Percentiles rank a stretch among this genome's conserved stretches.
Conservation (phyloP, 2,113 vertebrate genomes). For the Aphelocoma coerulescens region DNA sequence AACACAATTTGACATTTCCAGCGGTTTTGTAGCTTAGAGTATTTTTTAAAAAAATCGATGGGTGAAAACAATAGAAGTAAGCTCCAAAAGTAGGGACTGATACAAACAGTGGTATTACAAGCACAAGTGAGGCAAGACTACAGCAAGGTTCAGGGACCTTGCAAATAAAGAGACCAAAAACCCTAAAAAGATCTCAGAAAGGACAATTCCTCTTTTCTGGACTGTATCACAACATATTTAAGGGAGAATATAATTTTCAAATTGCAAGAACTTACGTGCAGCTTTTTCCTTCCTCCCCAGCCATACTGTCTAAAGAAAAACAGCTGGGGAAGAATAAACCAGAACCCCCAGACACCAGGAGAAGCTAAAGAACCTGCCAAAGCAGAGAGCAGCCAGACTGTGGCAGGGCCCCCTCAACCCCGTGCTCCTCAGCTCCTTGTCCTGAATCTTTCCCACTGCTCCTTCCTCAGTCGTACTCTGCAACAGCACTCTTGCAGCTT, state of each 20-base stretch:
- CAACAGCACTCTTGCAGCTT: not conserved
- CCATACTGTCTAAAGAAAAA: not conserved
- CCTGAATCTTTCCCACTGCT: not conserved
- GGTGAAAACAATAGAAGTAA: not conserved
- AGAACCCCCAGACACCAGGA: not conserved
- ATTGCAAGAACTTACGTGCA: not conserved
- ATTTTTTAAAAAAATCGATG: not conserved
- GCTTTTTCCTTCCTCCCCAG: not conserved
- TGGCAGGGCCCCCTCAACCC: not conserved
- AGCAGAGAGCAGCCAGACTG: not conserved
- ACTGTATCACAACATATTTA: not conserved
- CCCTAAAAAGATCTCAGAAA: not conserved
- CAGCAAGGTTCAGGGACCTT: not conserved
- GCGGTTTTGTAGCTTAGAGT: not conserved
- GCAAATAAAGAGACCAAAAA: not conserved
- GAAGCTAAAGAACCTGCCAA: not conserved
- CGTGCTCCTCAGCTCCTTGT: not conserved
- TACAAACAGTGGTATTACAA: not conserved
- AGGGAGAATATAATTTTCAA: not conserved
- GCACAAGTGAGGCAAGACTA: not conserved
- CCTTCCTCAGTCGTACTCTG: accelerated
- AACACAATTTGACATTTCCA: not conserved
- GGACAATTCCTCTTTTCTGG: not conserved
- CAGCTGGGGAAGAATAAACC: not conserved
- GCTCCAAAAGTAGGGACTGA: not conserved